These are phyloP conservation scores for Elgonia sp. DNA, from an alignment of 2,888 invertebrate species.

Conservation along the genomic window DNA sequence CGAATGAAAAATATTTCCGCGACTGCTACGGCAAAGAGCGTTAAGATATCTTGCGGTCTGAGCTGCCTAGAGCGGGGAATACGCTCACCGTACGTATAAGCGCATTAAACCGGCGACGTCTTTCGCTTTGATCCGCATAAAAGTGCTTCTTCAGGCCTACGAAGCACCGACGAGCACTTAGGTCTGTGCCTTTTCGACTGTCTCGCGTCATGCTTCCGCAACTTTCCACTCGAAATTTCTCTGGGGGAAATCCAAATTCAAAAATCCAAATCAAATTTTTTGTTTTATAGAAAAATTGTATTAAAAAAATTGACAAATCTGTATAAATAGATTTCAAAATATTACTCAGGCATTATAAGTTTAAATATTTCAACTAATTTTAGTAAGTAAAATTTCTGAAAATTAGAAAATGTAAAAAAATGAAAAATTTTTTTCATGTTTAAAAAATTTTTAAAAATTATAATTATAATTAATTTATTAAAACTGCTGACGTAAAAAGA, in stretches of 20 bases:
- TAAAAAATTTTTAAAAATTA: not conserved
- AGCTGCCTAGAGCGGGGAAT: constrained; percentile 76
- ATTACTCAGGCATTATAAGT: too few species aligned
- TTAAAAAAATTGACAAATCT: too few species aligned
- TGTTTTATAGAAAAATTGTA: not conserved
- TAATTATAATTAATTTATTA: too few species aligned
- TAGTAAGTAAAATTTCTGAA: too few species aligned
- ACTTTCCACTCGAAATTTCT: constrained; percentile 28
- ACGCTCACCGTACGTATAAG: constrained; percentile 74
- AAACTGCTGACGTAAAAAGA: too few species aligned
- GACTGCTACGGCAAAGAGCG: constrained; percentile 61
- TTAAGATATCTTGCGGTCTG: constrained; percentile 63
- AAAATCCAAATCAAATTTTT: not conserved
- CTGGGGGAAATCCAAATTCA: constrained; percentile 22
- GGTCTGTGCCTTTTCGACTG: constrained; percentile 64
- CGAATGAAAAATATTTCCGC: constrained; percentile 71
- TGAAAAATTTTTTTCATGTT: too few species aligned
- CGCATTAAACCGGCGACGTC: constrained; percentile 79
- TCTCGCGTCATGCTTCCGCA: constrained; percentile 49
- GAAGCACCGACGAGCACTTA: constrained; percentile 64
- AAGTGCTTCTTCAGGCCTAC: constrained; percentile 72
- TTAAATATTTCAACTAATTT: too few species aligned
- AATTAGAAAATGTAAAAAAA: too few species aligned
- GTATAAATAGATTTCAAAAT: too few species aligned
- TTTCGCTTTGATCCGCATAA: constrained; percentile 79